phyloP scores from a whole-genome alignment of 2,888 invertebrate genomes.

The Liposcelis brunnea region DNA sequence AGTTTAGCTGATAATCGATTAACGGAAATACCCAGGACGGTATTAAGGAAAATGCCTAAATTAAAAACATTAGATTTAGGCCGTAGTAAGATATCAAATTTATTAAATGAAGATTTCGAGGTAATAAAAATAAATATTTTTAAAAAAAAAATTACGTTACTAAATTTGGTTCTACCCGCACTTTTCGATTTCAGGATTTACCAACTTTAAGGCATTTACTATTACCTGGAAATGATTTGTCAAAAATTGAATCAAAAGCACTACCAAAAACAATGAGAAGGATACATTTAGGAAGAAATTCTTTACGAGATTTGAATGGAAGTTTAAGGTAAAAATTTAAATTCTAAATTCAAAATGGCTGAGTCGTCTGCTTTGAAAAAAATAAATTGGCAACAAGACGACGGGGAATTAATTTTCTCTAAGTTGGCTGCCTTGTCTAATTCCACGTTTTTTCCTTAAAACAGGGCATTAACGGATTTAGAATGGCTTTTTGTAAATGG shows the following conservation, averaged over 20 bases:
- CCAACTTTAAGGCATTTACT: constrained; percentile 48
- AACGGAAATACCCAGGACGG: constrained; percentile 54
- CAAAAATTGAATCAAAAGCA: constrained; percentile 50
- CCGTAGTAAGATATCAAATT: constrained; percentile 55
- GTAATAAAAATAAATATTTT: constrained; percentile 28
- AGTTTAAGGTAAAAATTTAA: constrained; percentile 37
- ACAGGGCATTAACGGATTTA: constrained; percentile 44
- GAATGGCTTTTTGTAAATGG: constrained; percentile 64
- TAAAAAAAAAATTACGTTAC: constrained; percentile 2
- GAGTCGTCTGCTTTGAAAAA: not conserved
- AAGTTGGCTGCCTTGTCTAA: too few species aligned
- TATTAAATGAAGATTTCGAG: constrained; percentile 58
- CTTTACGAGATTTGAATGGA: constrained; percentile 53
- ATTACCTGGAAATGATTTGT: constrained; percentile 57
- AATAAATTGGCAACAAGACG: too few species aligned
- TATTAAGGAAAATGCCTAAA: constrained; percentile 56
- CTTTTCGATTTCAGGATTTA: constrained; percentile 27
- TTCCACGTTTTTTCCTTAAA: not conserved
- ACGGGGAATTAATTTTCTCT: too few species aligned
- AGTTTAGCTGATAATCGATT: constrained; percentile 67
- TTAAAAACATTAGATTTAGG: constrained; percentile 67
- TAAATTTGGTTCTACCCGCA: not conserved
- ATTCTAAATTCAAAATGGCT: not conserved
- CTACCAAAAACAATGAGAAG: constrained; percentile 50
- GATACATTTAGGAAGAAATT: constrained; percentile 58